Percentiles rank a stretch among this genome's conserved stretches.
phyloP scores from a whole-genome alignment of 2,888 invertebrate species.

The Aspidiotus rigidus region DNA sequence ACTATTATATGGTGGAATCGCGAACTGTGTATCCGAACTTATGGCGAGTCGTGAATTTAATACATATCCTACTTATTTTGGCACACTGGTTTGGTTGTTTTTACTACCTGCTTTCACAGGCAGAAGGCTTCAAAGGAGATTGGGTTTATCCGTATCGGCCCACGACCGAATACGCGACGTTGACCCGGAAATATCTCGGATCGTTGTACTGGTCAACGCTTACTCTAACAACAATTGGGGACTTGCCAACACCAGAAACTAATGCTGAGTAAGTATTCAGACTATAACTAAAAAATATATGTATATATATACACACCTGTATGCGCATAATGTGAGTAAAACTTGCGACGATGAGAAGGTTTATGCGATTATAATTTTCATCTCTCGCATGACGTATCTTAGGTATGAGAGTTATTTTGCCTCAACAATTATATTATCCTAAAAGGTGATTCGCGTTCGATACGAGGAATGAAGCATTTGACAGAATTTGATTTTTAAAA shows the following conservation, averaged over 20 bases:
- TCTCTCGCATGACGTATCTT: too few species aligned
- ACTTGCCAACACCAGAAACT: slow-evolving; percentile 88
- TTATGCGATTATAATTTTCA: too few species aligned
- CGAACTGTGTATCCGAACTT: slow-evolving; percentile 91
- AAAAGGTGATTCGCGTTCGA: too few species aligned
- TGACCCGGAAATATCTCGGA: slow-evolving; percentile 85
- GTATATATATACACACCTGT: too few species aligned
- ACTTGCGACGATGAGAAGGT: too few species aligned
- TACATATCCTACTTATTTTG: slow-evolving; percentile 85
- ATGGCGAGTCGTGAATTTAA: slow-evolving; percentile 88
- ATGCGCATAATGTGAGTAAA: too few species aligned
- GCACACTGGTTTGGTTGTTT: slow-evolving; percentile 98
- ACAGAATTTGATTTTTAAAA: too few species aligned
- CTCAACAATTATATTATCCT: too few species aligned
- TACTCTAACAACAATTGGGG: slow-evolving; percentile 90
- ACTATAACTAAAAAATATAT: background rate
- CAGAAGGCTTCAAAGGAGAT: slow-evolving; percentile 67
- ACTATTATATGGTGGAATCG: slow-evolving; percentile 94
- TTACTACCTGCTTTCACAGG: slow-evolving; percentile 87
- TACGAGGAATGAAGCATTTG: too few species aligned
- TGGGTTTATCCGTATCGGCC: slow-evolving; percentile 83
- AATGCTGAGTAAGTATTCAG: slow-evolving; percentile 81
- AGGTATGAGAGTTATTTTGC: too few species aligned
- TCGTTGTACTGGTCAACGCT: slow-evolving; percentile 95
- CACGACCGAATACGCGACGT: slow-evolving; percentile 73